Evolutionary conservation across 1,140 invertebrate species (phyloP), one percentile per base, ranked within the genome.

Genomic region (Amphibalanus amphitrite): DNA sequence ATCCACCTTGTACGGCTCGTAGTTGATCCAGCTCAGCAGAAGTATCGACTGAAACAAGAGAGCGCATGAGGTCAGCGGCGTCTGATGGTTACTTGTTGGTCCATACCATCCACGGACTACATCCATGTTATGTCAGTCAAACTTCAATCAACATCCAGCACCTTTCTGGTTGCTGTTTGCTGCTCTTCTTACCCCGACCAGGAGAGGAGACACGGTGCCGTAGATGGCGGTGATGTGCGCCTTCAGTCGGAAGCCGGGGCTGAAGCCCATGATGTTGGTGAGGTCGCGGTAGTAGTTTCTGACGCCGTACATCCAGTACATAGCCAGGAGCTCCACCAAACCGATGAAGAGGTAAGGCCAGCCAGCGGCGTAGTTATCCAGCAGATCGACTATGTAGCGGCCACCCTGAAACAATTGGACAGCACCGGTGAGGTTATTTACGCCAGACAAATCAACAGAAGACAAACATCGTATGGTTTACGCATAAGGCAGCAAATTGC

Each of bases 341-440:
- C 89, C 90, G 74, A 92, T 91, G 10, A 91, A 80, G 67, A 92
- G 79, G 0, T 91, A 90, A 26, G 89, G 90, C 87, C 89, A 91
- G 77, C 90, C 91, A 25, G 90, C 90, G 1, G 90, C 89, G 76
- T 92, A 91, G 74, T 89, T 89, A 76, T 92, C 90, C 87, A 92
- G 90, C 72, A 92, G 76, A 76, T 91, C 88, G 25, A 92, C 80
- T 85, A 90, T 88, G 78, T 90, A 91, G 86, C 91, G 90, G 17
- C 72, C 90, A 76, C 65, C 65, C 76, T 91, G 82, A 23, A 13
- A n/a, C n/a, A n/a, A n/a, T n/a, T n/a, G 47, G 3, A 23, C 47
- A 59, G 47, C 1, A 59, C 1, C 6, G 6, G 17, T 23, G 47
- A 59, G 10, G 47, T 59, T 23, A 23, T 6, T 1, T 3, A 20